Conservation (phyloP, 2,113 vertebrate species). For the Climacteris rufus region DNA sequence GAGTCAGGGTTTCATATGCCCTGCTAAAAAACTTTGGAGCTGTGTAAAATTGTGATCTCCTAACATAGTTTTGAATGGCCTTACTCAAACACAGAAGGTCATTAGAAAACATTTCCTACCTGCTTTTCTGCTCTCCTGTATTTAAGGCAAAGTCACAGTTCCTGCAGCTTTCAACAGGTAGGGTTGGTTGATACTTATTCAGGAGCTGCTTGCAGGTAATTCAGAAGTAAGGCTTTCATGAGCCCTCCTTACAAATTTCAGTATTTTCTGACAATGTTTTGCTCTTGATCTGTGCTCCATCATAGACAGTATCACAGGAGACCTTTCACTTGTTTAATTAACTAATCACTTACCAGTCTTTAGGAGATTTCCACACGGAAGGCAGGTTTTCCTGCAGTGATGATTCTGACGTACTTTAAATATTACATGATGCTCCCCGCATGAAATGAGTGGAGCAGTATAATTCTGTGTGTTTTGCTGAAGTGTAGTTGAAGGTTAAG, state of each 20-base stretch:
- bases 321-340: not conserved
- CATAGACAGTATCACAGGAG: not conserved
- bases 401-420: not conserved
- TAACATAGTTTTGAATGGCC: not conserved
- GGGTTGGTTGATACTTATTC: not conserved
- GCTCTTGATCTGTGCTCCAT: not conserved
- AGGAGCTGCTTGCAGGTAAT: not conserved
- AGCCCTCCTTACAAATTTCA: not conserved
- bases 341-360: not conserved
- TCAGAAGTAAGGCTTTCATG: not conserved
- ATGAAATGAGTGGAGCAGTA: not conserved
- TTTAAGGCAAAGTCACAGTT: not conserved
- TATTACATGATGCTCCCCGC: rapidly evolving
- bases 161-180: not conserved
- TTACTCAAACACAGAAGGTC: not conserved
- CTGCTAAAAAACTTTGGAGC: not conserved
- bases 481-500: not conserved
- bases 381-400: not conserved
- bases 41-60: not conserved
- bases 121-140: not conserved
- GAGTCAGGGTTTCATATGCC: not conserved
- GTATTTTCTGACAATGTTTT: not conserved
- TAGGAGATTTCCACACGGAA: not conserved
- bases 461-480: not conserved
- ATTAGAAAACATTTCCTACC: not conserved